Percentiles rank a stretch among this genome's conserved stretches.
These are phyloP conservation scores for Drosophila mayaguana DNA, from an alignment of 2,888 invertebrate species.

Conservation along the genomic window DNA sequence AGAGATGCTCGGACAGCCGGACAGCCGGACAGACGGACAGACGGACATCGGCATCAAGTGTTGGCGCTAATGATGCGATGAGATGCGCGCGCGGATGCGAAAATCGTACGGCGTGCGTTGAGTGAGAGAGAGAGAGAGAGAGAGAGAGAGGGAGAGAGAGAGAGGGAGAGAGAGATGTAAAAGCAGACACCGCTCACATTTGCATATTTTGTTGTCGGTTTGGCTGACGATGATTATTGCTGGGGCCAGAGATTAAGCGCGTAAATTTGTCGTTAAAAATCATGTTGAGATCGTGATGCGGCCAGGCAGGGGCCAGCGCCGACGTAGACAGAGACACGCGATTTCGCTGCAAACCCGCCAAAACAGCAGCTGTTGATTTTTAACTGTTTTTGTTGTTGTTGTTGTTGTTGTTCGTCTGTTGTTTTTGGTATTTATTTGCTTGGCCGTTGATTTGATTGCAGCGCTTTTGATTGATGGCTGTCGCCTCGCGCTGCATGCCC, in stretches of 20 bases:
- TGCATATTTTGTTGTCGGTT: conserved; percentile 72
- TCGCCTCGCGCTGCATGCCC: conserved; percentile 73
- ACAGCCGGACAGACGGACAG: conserved; percentile 18
- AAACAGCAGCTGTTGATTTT: conserved; percentile 61
- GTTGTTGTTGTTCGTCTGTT: conserved; percentile 11
- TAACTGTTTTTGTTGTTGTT: conserved; percentile 38
- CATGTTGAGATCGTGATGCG: conserved; percentile 60
- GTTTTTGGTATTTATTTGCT: conserved; percentile 21
- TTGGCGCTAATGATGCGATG: conserved; percentile 74
- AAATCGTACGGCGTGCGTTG: conserved; percentile 20
- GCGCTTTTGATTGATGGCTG: conserved; percentile 75
- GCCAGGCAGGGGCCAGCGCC: background rate
- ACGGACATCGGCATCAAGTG: conserved; percentile 58
- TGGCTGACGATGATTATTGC: conserved; percentile 55
- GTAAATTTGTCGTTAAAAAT: conserved; percentile 80
- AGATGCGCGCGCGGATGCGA: conserved; percentile 58
- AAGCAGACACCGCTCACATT: conserved; percentile 58
- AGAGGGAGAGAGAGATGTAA: conserved; percentile 21
- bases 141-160: too few relatives aligned
- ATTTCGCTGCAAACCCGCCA: conserved; percentile 33
- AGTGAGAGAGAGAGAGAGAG: background rate
- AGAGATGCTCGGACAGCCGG: conserved; percentile 43
- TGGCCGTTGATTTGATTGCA: conserved; percentile 55
- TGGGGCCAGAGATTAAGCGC: conserved; percentile 72
- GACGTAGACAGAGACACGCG: conserved; percentile 49